phyloP scores from a whole-genome alignment of 2,797 vertebrate species.

The Poeciliopsis infans region DNA sequence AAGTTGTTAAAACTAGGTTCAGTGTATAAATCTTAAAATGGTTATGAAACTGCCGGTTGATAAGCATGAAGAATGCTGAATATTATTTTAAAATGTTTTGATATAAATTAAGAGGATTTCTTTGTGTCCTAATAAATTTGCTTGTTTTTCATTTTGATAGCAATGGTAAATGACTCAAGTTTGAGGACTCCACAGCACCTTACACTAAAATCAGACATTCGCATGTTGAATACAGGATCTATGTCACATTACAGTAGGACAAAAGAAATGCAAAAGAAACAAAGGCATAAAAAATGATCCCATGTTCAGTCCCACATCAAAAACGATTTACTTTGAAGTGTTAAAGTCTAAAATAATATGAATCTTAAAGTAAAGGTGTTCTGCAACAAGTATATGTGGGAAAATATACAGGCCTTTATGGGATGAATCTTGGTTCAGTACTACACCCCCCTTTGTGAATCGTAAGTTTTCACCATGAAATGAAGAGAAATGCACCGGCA shows the following conservation, averaged over 20 bases:
- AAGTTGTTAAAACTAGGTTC: neutral
- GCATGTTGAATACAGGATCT: neutral
- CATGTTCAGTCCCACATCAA: neutral
- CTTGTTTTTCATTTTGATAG: too few relatives aligned
- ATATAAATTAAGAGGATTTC: too few relatives aligned
- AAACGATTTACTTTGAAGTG: neutral
- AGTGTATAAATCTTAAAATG: neutral
- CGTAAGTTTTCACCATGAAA: neutral
- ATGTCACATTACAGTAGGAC: neutral
- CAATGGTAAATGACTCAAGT: too few relatives aligned
- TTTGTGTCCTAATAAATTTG: too few relatives aligned
- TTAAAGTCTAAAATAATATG: neutral
- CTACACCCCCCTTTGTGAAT: neutral
- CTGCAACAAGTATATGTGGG: neutral
- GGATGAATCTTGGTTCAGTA: neutral
- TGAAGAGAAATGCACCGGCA: neutral
- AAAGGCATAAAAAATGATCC: neutral
- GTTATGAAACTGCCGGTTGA: neutral
- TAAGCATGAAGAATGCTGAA: neutral
- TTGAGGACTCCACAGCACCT: too few relatives aligned
- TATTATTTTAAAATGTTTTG: neutral
- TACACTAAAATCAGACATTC: neutral
- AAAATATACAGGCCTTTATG: neutral
- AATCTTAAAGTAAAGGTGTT: neutral
- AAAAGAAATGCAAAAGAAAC: neutral